Evolutionary conservation across 2,888 invertebrate genomes (phyloP).

Genomic region (Merodon equestris): DNA sequence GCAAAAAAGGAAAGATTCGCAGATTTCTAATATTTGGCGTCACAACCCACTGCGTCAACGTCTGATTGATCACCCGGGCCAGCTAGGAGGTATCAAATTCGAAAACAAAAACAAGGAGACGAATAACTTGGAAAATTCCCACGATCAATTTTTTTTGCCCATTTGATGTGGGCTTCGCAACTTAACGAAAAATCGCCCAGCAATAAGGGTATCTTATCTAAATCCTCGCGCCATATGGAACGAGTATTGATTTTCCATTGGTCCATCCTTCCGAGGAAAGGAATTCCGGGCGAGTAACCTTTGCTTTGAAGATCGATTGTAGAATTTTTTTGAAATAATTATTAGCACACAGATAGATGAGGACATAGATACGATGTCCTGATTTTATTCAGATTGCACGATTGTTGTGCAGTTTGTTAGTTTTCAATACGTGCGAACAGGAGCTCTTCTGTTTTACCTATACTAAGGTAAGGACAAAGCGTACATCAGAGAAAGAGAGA

Average conservation of each 20-base stretch:
- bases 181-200: conserved; percentile 16
- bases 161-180: conserved; percentile 21
- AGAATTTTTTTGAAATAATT: conserved; percentile 44
- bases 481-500: conserved; percentile 49
- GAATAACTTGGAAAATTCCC: conserved; percentile 51
- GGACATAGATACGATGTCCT: conserved; percentile 59
- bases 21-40: conserved; percentile 54
- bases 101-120: conserved; percentile 12
- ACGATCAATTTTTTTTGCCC: conserved; percentile 52
- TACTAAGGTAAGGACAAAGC: not conserved
- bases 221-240: conserved; percentile 62
- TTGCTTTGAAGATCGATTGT: conserved; percentile 56
- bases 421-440: conserved; percentile 13
- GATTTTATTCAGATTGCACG: conserved; percentile 58
- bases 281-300: conserved; percentile 53
- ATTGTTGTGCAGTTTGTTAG: conserved; percentile 11
- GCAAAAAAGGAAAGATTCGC: conserved; percentile 1
- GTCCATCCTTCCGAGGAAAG: conserved; percentile 47
- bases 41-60: conserved; percentile 57
- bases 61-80: conserved; percentile 41
- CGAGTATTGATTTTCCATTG: conserved; percentile 51
- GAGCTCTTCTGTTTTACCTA: not conserved
- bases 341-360: conserved; percentile 41
- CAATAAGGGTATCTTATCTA: conserved; percentile 14
- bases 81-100: conserved; percentile 10